These are phyloP conservation scores for Pocillopora grandis DNA, from an alignment of 92 coral and sea anemone species.

Conservation along the genomic window DNA sequence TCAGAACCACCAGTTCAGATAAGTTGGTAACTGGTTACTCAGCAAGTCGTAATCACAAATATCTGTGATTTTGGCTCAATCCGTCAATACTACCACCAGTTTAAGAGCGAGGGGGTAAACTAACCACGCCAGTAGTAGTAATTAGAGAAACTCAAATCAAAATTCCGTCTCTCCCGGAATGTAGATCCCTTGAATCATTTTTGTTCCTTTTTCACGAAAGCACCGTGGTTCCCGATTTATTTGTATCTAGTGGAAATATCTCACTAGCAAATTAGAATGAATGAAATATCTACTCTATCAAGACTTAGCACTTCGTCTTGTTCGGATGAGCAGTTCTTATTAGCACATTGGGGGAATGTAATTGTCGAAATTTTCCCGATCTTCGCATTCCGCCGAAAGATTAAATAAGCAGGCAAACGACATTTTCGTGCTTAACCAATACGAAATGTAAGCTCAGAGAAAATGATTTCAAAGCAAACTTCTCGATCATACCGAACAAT, in stretches of 20 bases:
- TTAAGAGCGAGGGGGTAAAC: not conserved
- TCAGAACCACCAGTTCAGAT: not conserved
- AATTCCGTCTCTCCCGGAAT: not conserved
- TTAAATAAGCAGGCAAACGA: not conserved
- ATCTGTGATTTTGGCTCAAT: not conserved
- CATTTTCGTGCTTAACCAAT: not conserved
- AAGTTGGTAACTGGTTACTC: not conserved
- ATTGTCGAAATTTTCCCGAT: not conserved
- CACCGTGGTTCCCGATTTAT: not conserved
- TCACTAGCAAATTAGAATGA: not conserved
- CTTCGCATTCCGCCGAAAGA: not conserved
- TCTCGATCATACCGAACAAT: slow-evolving; percentile 19
- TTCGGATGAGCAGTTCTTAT: not conserved
- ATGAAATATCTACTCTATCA: not conserved
- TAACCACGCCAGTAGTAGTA: slow-evolving; percentile 25
- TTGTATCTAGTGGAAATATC: not conserved
- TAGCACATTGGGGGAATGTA: not conserved
- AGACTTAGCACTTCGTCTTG: not conserved
- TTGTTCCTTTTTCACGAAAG: not conserved
- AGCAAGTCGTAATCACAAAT: not conserved
- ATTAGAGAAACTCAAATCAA: not conserved
- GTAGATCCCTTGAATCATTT: not conserved
- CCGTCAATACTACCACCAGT: slow-evolving; percentile 18
- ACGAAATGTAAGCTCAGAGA: not conserved
- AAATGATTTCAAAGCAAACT: not conserved